Conservation (phyloP, 2,113 vertebrate genomes). For the Panurus biarmicus region DNA sequence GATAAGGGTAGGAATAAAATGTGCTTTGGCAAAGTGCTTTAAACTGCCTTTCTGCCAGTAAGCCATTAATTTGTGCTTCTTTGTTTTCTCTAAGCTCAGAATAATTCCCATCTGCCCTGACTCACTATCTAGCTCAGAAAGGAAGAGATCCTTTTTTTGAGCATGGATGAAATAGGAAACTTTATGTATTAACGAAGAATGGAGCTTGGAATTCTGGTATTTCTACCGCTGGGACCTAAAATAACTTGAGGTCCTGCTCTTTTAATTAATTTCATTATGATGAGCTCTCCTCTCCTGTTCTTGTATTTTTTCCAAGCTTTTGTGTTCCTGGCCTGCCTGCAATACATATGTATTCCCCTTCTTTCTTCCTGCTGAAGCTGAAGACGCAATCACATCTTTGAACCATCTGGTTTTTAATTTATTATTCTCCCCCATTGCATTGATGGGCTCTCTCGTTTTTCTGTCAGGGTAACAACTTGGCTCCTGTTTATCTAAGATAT, state of each 20-base stretch:
- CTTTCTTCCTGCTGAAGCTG: constrained; percentile 42
- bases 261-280: constrained; percentile 64
- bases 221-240: constrained; percentile 44
- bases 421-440: not conserved
- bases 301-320: constrained; percentile 10
- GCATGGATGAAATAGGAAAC: not conserved
- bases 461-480: constrained; percentile 28
- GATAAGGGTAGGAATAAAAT: constrained; percentile 49
- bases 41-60: constrained; percentile 49
- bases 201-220: constrained; percentile 7
- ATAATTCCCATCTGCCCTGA: constrained; percentile 62
- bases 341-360: not conserved
- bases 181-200: constrained; percentile 5
- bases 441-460: not conserved
- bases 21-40: constrained; percentile 32
- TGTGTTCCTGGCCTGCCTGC: constrained; percentile 33
- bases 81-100: constrained; percentile 61
- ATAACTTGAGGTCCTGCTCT: constrained; percentile 49
- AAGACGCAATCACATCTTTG: constrained; percentile 41
- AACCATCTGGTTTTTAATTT: constrained; percentile 56
- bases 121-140: constrained; percentile 39
- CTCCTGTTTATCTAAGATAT: constrained; percentile 51
- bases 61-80: constrained; percentile 59
- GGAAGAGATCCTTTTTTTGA: constrained; percentile 31
- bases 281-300: not conserved